Evolutionary conservation across 2,113 vertebrate species (phyloP), one percentile per base, ranked within the genome.

Genomic region (Microtus richardsoni): DNA sequence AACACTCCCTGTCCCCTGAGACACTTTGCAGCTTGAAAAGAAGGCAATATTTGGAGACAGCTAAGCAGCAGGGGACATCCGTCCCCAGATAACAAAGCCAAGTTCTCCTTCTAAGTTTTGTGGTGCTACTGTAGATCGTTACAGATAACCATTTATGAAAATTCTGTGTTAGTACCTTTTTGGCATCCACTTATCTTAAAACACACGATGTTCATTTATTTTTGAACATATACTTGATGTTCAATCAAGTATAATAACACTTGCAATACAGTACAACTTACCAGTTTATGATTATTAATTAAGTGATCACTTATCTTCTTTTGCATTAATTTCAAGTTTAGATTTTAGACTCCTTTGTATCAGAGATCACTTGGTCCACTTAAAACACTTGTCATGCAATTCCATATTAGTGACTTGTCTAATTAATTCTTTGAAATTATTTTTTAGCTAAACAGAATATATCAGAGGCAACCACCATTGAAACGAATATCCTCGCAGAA

Each of bases 401-500:
- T 39, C 96, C 96, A 97, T 87, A 12, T 91, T 91, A 92, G 33
- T 96, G 71, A 77, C 89, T 91, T 98, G 66, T 97, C 93, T 96
- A 90, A 98, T 96, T 91, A 41, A 97, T 92, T 98, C 78, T 96
- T 97, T 98, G 96, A 98, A 95, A 71, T 97, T 96, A 97, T 93
- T 95, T 97, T 93, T 66, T 98, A 99, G 99, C 96, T 97, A 98
- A 98, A 98, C 98, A 98, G 98, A 91, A 98, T 85, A 10, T 98
- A 97, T 87, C 98, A 96, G 98, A 98, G 90, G 88, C 98, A 89
- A 97, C 98, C 44, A 98, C 98, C 88, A 90, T 98, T 89, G 97
- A 98, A 94, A 96, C 97, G 96, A 97, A 97, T 96, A 97, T 98
- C 88, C 92, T 98, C 96, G 91, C 98, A 97, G 98, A 98, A 98